Evolutionary conservation across 2,797 vertebrate genomes (phyloP), one percentile per base, ranked within the genome.

Genomic region (Anguilla megastoma): DNA sequence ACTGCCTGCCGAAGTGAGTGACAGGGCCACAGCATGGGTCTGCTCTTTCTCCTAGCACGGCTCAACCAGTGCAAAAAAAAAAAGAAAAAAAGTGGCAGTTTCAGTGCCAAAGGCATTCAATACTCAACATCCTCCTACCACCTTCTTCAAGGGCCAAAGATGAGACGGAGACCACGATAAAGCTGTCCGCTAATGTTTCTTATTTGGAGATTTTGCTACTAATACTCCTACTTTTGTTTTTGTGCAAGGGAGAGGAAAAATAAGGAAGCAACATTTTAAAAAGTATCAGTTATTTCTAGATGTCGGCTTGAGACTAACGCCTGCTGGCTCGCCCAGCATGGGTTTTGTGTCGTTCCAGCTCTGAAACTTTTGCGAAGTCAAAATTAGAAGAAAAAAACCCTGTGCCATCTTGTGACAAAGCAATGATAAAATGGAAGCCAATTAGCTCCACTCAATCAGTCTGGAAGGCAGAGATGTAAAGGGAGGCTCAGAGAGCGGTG

Each of bases 1-100:
- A 93, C 91, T 93, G 84, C 90, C 91, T 92, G 90, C 92, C 91
- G 91, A 93, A 93, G 93, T 87, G 92, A 93, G 91, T 93, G 95
- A 95, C 94, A 94, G 93, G 95, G 94, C 91, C 92, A 94, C 92
- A 92, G 91, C 94, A 95, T 93, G 93, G 93, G 95, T 95, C 95
- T 33, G 30, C 82, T 79, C 85, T 66, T 36, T 54, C 71, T 41
- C 36, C 63, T 54, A 58, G 54, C 41, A 33, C 2, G 2, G 30
- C 82, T 48, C 71, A 82, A 82, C 41, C 45, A 82, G 79, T 1
- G 45, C 41, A 50, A 50, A 45, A 79, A 50, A 41, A 76, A 82
- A 45, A n/a, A 2, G 21, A n/a, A 45, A 79, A 50, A 45, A 79
- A 82, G 7, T 48, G 7, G 21, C 18, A 3, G 7, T n/a, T 82